Percentiles rank a stretch among this genome's conserved stretches.
These are phyloP conservation scores for Apogon hyalosoma DNA, from an alignment of 2,797 vertebrate species.

Conservation along the genomic window DNA sequence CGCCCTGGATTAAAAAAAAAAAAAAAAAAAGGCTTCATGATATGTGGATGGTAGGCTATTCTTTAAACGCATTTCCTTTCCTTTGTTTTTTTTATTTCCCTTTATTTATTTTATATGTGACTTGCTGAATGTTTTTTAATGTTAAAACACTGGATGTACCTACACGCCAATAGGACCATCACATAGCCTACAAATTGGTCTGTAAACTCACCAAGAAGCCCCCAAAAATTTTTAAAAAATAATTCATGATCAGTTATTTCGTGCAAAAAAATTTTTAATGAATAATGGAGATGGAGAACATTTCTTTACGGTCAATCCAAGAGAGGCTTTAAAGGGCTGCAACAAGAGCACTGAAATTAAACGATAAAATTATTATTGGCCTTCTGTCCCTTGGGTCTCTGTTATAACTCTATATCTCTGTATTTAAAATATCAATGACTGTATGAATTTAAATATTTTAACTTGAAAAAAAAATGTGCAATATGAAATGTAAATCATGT, in stretches of 20 bases:
- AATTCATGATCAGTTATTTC: conserved; percentile 70
- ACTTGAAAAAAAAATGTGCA: conserved; percentile 98
- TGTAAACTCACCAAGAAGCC: conserved; percentile 63
- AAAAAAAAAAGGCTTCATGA: conserved; percentile 47
- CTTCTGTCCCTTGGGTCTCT: conserved; percentile 92
- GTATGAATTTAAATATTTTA: conserved; percentile 99
- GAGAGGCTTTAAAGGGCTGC: conserved; percentile 84
- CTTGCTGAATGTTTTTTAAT: conserved; percentile 81
- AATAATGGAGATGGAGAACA: conserved; percentile 44
- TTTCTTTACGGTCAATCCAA: conserved; percentile 65
- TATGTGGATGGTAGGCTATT: conserved; percentile 70
- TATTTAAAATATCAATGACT: conserved; percentile 99
- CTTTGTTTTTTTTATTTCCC: conserved; percentile 16
- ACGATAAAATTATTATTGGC: conserved; percentile 90
- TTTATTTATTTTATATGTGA: conserved; percentile 78
- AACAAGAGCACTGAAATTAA: conserved; percentile 88
- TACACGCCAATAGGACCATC: conserved; percentile 39
- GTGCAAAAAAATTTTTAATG: conserved; percentile 45
- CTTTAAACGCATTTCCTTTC: conserved; percentile 45
- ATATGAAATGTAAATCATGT: conserved; percentile 99
- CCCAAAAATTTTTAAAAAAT: conserved; percentile 6
- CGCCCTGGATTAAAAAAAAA: conserved; percentile 51
- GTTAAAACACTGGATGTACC: conserved; percentile 79
- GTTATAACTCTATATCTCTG: conserved; percentile 94
- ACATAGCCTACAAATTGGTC: conserved; percentile 59